Percentiles rank a stretch among this genome's conserved stretches.
Conservation (phyloP, 64 coral and sea anemone species). For the Cladopsammia gracilis region DNA sequence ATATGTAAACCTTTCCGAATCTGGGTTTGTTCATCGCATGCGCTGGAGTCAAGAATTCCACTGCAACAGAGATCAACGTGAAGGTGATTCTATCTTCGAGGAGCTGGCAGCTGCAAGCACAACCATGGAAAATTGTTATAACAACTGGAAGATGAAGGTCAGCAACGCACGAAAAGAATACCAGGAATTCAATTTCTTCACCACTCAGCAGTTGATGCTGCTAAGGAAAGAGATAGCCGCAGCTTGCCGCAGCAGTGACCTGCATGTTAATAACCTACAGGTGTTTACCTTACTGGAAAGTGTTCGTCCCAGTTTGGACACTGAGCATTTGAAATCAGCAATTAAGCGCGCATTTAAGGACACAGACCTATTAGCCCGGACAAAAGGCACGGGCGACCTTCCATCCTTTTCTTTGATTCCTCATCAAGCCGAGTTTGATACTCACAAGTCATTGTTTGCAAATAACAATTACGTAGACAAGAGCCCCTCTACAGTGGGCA, state of each 20-base stretch:
- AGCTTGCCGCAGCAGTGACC: not conserved
- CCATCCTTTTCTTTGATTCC: not conserved
- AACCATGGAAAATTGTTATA: conserved; percentile 46
- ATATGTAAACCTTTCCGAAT: conserved; percentile 75
- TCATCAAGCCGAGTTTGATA: not conserved
- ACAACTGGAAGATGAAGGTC: conserved; percentile 55
- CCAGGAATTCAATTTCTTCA: conserved; percentile 74
- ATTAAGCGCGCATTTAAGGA: conserved; percentile 35
- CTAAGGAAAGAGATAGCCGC: conserved; percentile 64
- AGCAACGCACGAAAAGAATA: conserved; percentile 27
- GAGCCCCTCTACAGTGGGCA: not conserved
- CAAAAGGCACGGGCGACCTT: not conserved
- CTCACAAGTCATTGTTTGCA: not conserved
- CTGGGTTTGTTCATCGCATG: conserved; percentile 74
- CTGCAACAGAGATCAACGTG: conserved; percentile 19
- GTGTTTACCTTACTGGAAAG: conserved; percentile 72
- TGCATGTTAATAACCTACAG: conserved; percentile 34
- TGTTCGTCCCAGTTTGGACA: conserved; percentile 33
- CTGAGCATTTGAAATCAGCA: not conserved
- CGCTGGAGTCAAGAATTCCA: conserved; percentile 61
- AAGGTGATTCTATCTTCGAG: conserved; percentile 8
- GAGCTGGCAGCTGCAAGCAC: conserved; percentile 40
- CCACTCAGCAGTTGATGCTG: conserved; percentile 71
- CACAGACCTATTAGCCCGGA: not conserved
- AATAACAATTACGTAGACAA: conserved; percentile 1